Evolutionary conservation across 2,888 invertebrate species (phyloP), one percentile per base, ranked within the genome.

Genomic region (Tricholauxania praeusta): DNA sequence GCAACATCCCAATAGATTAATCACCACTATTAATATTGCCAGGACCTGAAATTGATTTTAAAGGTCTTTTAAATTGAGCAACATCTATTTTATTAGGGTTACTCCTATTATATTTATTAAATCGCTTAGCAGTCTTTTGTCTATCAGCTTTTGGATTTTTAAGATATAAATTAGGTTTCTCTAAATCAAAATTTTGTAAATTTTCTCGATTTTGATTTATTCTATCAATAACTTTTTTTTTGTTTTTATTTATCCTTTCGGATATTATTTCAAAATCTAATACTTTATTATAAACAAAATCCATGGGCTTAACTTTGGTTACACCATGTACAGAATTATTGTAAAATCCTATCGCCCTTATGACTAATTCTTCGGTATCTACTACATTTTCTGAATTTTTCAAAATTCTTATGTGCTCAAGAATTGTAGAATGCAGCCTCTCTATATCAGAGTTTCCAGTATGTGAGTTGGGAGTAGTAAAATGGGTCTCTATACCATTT

Each of bases 391-490:
- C 68, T 14, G 59, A 55, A 28, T 69, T 63, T 67, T 73, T 71
- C 12, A 71, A 22, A 12, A 73, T 73, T 59, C 71, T 4, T 49
- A 74, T 68, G 53, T 72, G 74, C 49, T 74, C 72, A 22, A 72
- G 48, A 22, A n/a, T n/a, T n/a, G n/a, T n/a, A n/a, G n/a, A n/a
- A n/a, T n/a, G n/a, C n/a, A n/a, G n/a, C n/a, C n/a, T 15, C 52
- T 74, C 69, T 10, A 75, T 57, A 71, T 67, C 63, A 7, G 70
- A 66, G 64, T 78, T 75, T 51, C 75, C 73, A 0, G 74, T 75
- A 22, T 75, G 78, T 47, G 72, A n/a, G n/a, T n/a, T n/a, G n/a
- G n/a, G n/a, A n/a, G n/a, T n/a, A n/a, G n/a, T n/a, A n/a, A n/a
- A n/a, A n/a, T n/a, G n/a, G n/a, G n/a, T n/a, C n/a, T n/a, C n/a